Conservation (phyloP, 35 echinoderm and acorn worm genomes). For the Ptychodera flava region DNA sequence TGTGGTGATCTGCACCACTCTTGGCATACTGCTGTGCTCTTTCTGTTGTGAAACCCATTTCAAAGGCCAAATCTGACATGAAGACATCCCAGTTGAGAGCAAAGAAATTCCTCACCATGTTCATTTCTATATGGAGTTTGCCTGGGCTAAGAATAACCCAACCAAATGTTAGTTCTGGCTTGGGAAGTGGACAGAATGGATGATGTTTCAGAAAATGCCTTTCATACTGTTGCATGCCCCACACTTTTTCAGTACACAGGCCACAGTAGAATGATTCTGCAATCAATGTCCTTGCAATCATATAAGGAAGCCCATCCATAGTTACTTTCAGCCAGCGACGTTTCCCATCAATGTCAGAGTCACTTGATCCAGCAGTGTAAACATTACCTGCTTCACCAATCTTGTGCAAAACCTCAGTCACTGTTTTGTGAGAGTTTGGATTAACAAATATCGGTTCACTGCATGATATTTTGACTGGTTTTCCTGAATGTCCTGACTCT, state of each 20-base stretch:
- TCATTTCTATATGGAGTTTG: conserved; percentile 29
- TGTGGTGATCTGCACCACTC: conserved; percentile 7
- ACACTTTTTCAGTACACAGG: not conserved
- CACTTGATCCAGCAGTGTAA: not conserved
- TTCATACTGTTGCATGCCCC: not conserved
- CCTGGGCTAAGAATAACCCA: conserved; percentile 22
- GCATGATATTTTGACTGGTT: not conserved
- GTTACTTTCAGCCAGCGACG: not conserved
- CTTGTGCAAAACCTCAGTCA: not conserved
- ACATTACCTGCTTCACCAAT: not conserved
- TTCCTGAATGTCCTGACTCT: not conserved
- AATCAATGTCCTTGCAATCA: not conserved
- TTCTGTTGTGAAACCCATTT: conserved; percentile 17
- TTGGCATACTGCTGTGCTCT: conserved; percentile 5
- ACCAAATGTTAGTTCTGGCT: conserved; percentile 10
- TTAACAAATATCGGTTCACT: not conserved
- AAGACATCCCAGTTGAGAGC: conserved; percentile 18
- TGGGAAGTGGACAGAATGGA: not conserved
- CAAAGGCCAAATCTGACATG: conserved; percentile 12
- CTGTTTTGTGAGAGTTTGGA: not conserved
- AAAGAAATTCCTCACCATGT: conserved; percentile 32
- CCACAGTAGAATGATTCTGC: not conserved
- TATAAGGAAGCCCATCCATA: not conserved
- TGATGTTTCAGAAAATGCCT: not conserved
- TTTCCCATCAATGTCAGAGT: not conserved